Conservation (phyloP, 2,797 vertebrate species). For the Mus minutoides region DNA sequence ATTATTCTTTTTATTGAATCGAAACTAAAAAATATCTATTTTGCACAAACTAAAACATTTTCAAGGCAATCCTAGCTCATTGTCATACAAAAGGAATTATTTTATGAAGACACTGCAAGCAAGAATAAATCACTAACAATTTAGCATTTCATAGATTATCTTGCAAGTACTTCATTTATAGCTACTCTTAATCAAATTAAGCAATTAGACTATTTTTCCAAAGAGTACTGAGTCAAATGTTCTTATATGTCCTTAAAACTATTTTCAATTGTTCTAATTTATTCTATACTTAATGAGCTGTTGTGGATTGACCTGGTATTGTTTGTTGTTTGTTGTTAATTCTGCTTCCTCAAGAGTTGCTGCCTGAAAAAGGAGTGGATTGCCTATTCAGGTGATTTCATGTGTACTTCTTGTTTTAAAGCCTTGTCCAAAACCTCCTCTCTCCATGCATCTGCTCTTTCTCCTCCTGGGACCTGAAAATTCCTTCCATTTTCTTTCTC, state of each 20-base stretch:
- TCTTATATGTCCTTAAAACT: slow-evolving; percentile 36
- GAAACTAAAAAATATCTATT: slow-evolving; percentile 41
- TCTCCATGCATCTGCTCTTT: background rate
- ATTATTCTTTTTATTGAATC: slow-evolving; percentile 32
- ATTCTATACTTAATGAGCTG: background rate
- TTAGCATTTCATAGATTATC: slow-evolving; percentile 42
- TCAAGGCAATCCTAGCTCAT: slow-evolving; percentile 21
- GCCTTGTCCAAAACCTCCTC: no score
- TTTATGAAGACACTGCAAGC: slow-evolving; percentile 17
- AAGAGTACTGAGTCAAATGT: background rate
- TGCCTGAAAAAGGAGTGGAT: no score
- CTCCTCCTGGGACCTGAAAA: background rate
- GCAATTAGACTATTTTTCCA: slow-evolving; percentile 20
- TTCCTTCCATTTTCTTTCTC: background rate
- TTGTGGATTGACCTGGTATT: no score
- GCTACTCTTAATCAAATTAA: slow-evolving; percentile 51
- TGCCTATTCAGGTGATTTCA: no score
- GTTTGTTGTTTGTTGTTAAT: no score
- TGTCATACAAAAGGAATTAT: background rate
- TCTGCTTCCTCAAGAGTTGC: no score
- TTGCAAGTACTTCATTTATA: slow-evolving; percentile 7
- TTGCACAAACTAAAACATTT: background rate
- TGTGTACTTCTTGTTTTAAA: no score
- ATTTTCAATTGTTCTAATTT: slow-evolving; percentile 42
- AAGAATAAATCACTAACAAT: slow-evolving; percentile 55